phyloP scores from a whole-genome alignment of 2,113 vertebrate species.

The Alouatta palliata region DNA sequence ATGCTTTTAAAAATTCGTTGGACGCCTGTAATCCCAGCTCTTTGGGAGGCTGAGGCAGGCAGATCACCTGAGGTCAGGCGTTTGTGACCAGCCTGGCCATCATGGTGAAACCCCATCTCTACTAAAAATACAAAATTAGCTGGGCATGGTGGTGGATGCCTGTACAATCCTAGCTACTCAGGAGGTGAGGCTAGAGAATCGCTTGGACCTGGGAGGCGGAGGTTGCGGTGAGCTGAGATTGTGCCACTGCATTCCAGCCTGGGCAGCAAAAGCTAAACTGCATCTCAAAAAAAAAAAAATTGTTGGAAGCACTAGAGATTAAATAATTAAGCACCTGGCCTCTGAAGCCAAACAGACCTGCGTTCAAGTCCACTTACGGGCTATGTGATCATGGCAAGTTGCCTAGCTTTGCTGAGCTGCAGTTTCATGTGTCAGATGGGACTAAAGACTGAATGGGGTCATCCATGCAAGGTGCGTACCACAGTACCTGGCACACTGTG shows the following conservation, averaged over 20 bases:
- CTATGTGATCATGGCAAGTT: not conserved
- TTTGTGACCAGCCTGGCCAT: too few species aligned
- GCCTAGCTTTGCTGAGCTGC: not conserved
- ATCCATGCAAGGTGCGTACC: not conserved
- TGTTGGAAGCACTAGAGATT: not conserved
- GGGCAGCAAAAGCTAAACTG: too few species aligned
- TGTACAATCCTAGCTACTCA: too few species aligned
- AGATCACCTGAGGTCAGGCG: too few species aligned
- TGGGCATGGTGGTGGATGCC: fast-evolving
- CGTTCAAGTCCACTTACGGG: not conserved
- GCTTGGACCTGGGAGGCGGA: too few species aligned
- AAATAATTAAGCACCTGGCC: not conserved
- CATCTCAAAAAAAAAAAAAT: too few species aligned
- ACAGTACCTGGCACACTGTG: not conserved
- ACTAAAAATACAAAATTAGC: too few species aligned
- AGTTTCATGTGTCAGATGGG: not conserved
- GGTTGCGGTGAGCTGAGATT: too few species aligned
- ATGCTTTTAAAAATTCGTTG: not conserved
- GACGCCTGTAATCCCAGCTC: too few species aligned
- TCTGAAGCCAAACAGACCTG: not conserved
- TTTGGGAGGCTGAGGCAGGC: fast-evolving
- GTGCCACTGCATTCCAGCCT: too few species aligned
- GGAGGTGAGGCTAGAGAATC: too few species aligned
- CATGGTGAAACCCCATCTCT: too few species aligned
- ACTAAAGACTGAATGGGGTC: not conserved